Evolutionary conservation across 2,888 invertebrate genomes (phyloP), one percentile per base, ranked within the genome.

Genomic region (Pseudococcus viburni): DNA sequence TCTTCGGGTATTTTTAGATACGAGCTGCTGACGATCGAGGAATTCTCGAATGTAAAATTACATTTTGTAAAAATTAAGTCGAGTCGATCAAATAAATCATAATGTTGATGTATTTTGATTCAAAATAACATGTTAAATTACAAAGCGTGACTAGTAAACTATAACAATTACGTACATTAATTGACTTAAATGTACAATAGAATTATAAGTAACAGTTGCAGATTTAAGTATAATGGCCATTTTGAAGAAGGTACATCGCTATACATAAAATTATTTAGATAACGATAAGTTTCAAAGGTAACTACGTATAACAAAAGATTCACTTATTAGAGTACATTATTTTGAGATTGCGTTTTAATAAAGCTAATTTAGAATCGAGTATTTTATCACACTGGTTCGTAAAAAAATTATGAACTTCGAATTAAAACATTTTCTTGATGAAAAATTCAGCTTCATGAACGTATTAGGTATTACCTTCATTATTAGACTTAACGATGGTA

Each of bases 71-170:
- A 55, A 55, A 55, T n/a, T 1, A n/a, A 55, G 48, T 15, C 12
- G 7, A 46, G 7, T 51, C n/a, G n/a, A 55, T 42, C 5, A 42
- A 42, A 42, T n/a, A n/a, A 55, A 55, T n/a, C n/a, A 55, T 15
- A 55, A 55, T n/a, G 55, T 55, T n/a, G 15, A n/a, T 55, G n/a
- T 55, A n/a, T n/a, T 55, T 55, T 55, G 17, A 55, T 64, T 64
- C 0, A 64, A 64, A 64, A 19, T 22, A 64, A 64, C 64, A 22
- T 9, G 22, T 64, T 22, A 64, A 64, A 64, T 64, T 12, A 22
- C 64, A 64, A 64, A 64, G 22, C 64, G 64, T 22, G 64, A 64
- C 64, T 64, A 64, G 64, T 64, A 19, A 55, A 51, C 12, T 59
- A 8, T 59, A 22, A 64, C 9, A 12, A 22, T 3, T 64, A 11